Percentiles rank a stretch among this genome's conserved stretches.
Conservation (phyloP, 35 echinoderm and acorn worm genomes). For the Holothuria glaberrima region DNA sequence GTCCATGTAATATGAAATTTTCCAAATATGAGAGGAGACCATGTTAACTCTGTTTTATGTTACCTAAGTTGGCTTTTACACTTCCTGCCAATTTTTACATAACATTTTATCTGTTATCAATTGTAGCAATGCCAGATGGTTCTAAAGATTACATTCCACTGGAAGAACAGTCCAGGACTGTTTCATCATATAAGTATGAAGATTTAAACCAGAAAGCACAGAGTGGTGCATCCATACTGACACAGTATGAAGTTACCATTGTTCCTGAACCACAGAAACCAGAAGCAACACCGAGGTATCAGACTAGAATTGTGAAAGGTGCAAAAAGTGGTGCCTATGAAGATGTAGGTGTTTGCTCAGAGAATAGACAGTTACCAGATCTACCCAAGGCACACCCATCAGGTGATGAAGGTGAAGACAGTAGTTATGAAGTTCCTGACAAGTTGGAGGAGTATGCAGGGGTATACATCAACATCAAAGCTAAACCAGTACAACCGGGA, state of each 20-base stretch:
- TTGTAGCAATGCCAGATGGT: not conserved
- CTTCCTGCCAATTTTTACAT: no score
- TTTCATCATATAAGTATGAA: not conserved
- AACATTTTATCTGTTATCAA: no score
- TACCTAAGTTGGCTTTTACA: no score
- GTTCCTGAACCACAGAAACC: no score
- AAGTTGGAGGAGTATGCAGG: slow-evolving; percentile 4
- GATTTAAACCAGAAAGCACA: not conserved
- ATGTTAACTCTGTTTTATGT: no score
- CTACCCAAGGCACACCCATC: not conserved
- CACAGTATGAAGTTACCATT: not conserved
- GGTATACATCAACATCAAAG: not conserved
- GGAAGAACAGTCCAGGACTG: not conserved
- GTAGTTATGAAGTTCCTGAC: not conserved
- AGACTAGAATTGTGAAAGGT: not conserved
- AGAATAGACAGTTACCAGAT: slow-evolving; percentile 5
- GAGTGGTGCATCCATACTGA: no score
- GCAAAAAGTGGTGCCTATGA: not conserved
- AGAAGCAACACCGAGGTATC: not conserved
- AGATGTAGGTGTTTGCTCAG: not conserved
- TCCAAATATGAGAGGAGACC: no score
- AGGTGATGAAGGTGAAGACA: not conserved
- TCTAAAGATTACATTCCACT: not conserved
- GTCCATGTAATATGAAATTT: no score
- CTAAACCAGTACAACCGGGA: not conserved